Base-by-base conservation (phyloP, 2,888 invertebrate genomes). In the Drosophila ochracea region DNA sequence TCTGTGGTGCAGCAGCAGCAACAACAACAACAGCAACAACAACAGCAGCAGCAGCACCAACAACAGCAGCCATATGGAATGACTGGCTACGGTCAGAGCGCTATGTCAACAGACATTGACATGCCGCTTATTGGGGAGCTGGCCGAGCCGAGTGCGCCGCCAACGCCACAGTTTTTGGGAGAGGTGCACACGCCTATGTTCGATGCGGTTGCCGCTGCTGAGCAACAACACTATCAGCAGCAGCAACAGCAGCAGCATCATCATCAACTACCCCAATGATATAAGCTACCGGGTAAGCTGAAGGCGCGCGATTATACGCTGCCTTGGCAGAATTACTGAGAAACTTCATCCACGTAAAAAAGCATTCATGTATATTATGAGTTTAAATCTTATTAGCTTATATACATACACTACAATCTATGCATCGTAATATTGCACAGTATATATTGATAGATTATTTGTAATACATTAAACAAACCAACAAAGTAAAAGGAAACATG, bases 171-270 rank as follows among this genome's bases (percentile, higher is more conserved):
- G 66, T 92, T 92, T 73, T 73, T 92, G 4, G 92, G 92, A 7
- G 92, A 92, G 60, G 92, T 92, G 3, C 92, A 92, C 63, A 92
- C 92, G 1, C 92, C 92, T 33, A 92, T 92, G 92, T 92, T 92
- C 63, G 92, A 92, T 83, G 92, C 92, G 0, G 91, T 91, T 39
- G 91, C 92, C 37, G 92, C 91, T 50, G 92, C 91, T 59, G 91
- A 92, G 78, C 92, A 92, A 72, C 92, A 92, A 60, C 92, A 92
- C 74, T 92, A 92, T 58, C 91, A 91, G 47, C 89, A 66, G 13
- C 91, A 89, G 21, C 80, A 80, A 47, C 89, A 89, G 49, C 82
- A 91, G 60, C 91, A 91, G 43, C 90, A 68, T 13, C 91, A 90
- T 33, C 82, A 80, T 55, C 90, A 91, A 28, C 90, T 90, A 37